Percentiles rank a stretch among this genome's conserved stretches.
Evolutionary conservation across 37 sponge, comb jelly and placozoan species (phyloP).

Genomic region (Amphimedon queenslandica): DNA sequence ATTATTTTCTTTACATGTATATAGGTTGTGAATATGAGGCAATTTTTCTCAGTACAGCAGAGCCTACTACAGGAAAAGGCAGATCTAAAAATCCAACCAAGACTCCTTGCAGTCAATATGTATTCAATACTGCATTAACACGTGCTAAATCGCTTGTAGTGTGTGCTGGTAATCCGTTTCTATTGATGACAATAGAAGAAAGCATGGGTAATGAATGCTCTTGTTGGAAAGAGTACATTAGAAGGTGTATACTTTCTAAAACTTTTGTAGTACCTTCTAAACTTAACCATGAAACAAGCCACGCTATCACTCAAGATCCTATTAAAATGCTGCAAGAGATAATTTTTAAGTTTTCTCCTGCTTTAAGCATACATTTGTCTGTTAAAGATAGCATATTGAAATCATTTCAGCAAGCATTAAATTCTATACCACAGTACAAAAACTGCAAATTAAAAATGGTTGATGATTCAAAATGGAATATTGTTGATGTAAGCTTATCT

Average conservation of each 20-base stretch:
- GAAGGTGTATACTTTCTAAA: conserved; percentile 42
- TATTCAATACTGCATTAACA: conserved; percentile 71
- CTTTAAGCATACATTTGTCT: neutral
- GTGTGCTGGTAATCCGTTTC: conserved; percentile 64
- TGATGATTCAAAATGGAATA: conserved; percentile 1
- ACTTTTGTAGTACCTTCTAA: conserved; percentile 21
- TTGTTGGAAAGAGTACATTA: conserved; percentile 68
- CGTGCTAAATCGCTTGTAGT: conserved; percentile 69
- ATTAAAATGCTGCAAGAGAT: neutral
- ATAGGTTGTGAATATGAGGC: conserved; percentile 62
- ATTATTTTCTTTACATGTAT: neutral
- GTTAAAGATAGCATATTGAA: conserved; percentile 29
- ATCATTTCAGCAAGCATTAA: conserved; percentile 26
- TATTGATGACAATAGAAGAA: conserved; percentile 44
- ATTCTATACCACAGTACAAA: conserved; percentile 8
- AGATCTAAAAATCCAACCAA: conserved; percentile 38
- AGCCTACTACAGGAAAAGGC: conserved; percentile 21
- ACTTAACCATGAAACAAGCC: neutral
- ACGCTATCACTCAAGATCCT: neutral
- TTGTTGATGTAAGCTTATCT: neutral
- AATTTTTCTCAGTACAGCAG: conserved; percentile 59
- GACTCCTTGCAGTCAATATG: conserved; percentile 41
- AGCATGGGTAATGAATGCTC: conserved; percentile 5
- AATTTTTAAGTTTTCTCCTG: neutral
- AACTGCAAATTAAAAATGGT: conserved; percentile 5